phyloP scores from a whole-genome alignment of 2,888 invertebrate genomes.

The Onthophagus sagittarius region DNA sequence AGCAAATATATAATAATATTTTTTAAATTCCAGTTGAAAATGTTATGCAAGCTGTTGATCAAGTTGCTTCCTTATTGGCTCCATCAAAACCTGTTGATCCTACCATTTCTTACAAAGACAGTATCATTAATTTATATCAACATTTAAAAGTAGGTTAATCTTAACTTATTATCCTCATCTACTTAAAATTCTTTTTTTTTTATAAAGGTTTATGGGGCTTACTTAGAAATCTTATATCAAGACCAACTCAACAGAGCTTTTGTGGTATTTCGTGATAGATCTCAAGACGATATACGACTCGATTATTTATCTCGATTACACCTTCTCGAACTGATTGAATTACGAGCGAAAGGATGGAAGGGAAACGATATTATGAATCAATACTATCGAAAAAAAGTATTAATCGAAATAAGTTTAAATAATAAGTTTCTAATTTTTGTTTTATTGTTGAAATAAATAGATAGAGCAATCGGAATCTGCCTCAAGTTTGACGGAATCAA shows the following conservation, averaged over 20 bases:
- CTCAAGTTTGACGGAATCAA: constrained; percentile 51
- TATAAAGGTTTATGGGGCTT: constrained; percentile 61
- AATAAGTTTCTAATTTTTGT: no score
- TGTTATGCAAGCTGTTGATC: constrained; percentile 77
- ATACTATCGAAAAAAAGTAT: constrained; percentile 68
- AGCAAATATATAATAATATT: constrained; percentile 16
- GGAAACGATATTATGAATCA: constrained; percentile 78
- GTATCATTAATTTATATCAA: constrained; percentile 73
- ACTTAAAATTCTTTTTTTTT: not conserved
- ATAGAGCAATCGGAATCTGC: constrained; percentile 43
- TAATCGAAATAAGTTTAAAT: no score
- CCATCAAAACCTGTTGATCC: constrained; percentile 66
- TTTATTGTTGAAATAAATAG: no score
- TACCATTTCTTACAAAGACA: constrained; percentile 60
- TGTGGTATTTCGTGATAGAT: constrained; percentile 83
- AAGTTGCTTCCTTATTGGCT: constrained; percentile 71
- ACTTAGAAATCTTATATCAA: constrained; percentile 77
- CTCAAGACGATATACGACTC: constrained; percentile 82
- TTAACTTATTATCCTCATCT: not conserved
- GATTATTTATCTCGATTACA: constrained; percentile 82
- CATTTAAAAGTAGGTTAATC: constrained; percentile 62
- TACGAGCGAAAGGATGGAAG: constrained; percentile 89
- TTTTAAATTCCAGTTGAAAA: constrained; percentile 66
- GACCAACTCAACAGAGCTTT: constrained; percentile 83
- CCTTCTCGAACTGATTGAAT: constrained; percentile 87